These are phyloP conservation scores for Megaceryle torquata DNA, from an alignment of 2,113 vertebrate genomes.

Conservation along the genomic window DNA sequence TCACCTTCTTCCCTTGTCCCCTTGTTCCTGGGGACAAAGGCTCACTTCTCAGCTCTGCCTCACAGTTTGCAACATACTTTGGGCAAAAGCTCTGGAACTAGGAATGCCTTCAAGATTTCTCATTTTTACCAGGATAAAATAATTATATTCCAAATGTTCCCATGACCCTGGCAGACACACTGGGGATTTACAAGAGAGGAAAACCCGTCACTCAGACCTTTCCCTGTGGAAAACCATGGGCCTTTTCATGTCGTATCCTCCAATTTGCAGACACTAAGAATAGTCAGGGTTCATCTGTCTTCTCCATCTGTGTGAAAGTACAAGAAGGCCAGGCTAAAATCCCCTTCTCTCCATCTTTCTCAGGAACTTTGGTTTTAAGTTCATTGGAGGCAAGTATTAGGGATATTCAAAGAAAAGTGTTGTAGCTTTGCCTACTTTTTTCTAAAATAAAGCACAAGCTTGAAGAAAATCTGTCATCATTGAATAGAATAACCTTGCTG, in stretches of 20 bases:
- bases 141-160: background rate
- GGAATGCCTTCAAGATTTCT: background rate
- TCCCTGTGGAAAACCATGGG: background rate
- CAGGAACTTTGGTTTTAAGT: background rate
- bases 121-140: background rate
- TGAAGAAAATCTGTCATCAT: background rate
- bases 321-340: background rate
- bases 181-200: background rate
- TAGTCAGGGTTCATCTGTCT: background rate
- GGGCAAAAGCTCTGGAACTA: background rate
- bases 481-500: background rate
- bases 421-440: background rate
- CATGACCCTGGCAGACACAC: background rate
- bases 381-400: background rate
- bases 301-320: background rate
- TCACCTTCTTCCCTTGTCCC: background rate
- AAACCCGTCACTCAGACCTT: background rate
- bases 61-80: background rate
- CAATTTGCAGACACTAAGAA: background rate
- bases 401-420: background rate
- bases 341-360: background rate
- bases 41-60: background rate
- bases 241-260: background rate
- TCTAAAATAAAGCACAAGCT: background rate
- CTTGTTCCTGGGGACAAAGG: background rate